Conservation (phyloP, 2,888 invertebrate genomes). For the Drosophila mimetica region DNA sequence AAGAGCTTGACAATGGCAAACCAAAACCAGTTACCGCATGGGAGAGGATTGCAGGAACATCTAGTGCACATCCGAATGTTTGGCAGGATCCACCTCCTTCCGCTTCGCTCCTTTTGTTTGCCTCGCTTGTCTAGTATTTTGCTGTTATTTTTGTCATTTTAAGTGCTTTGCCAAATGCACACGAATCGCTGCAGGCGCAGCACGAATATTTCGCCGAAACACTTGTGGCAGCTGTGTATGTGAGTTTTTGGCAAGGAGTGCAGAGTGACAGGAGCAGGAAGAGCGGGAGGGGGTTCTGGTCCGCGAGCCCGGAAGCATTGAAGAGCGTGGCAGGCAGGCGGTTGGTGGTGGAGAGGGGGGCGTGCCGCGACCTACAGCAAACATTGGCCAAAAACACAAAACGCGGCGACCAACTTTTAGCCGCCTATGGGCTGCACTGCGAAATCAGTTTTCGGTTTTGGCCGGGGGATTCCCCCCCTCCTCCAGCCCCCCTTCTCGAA, state of each 20-base stretch:
- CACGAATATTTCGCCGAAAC: constrained; percentile 35
- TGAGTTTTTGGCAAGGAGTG: constrained; percentile 11
- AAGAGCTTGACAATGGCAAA: neutral
- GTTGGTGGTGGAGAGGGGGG: neutral
- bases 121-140: constrained; percentile 38
- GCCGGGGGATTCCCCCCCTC: neutral
- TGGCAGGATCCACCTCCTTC: constrained; percentile 19
- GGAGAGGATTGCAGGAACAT: constrained; percentile 30
- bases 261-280: neutral
- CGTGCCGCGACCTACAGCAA: constrained; percentile 45
- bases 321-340: neutral
- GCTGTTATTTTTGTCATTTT: constrained; percentile 64
- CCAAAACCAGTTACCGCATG: constrained; percentile 1
- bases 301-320: constrained; percentile 54
- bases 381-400: constrained; percentile 52
- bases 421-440: constrained; percentile 55
- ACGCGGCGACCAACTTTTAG: constrained; percentile 40
- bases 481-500: too few species aligned
- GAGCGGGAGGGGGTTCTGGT: constrained; percentile 6
- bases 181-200: constrained; percentile 54
- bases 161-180: constrained; percentile 64
- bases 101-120: constrained; percentile 18
- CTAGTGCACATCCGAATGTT: constrained; percentile 21
- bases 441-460: constrained; percentile 47
- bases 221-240: constrained; percentile 36